Conservation (phyloP, 2,888 invertebrate species). For the Pollenia griseotomentosa region DNA sequence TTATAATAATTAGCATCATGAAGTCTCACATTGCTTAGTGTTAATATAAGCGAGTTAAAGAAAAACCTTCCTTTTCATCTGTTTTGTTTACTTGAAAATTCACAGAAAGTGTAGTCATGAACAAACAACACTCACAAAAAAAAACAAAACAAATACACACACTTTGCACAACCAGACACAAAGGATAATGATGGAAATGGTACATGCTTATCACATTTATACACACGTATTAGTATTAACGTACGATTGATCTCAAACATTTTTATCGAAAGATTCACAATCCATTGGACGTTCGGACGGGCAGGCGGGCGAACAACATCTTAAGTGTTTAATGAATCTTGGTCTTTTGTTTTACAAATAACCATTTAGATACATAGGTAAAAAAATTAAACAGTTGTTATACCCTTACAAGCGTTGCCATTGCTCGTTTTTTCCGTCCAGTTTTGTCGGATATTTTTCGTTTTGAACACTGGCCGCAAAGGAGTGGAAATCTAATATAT, state of each 20-base stretch:
- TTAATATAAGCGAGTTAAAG: slow-evolving; percentile 43
- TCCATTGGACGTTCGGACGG: background rate
- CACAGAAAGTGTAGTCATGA: slow-evolving; percentile 59
- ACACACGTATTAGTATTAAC: too few species aligned
- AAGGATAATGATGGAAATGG: slow-evolving; percentile 36
- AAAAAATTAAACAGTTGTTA: slow-evolving; percentile 9
- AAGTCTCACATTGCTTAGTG: slow-evolving; percentile 50
- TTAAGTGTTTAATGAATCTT: slow-evolving; percentile 51
- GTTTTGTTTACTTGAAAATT: slow-evolving; percentile 68
- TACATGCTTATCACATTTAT: background rate
- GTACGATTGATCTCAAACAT: background rate
- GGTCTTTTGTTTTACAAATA: slow-evolving; percentile 40
- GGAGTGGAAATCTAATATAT: too few species aligned
- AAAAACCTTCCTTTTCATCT: slow-evolving; percentile 51
- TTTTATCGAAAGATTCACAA: background rate
- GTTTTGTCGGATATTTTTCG: too few species aligned
- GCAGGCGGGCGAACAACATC: slow-evolving; percentile 19
- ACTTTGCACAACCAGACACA: slow-evolving; percentile 22
- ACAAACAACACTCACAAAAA: slow-evolving; percentile 45
- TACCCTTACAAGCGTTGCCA: background rate
- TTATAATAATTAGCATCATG: slow-evolving; percentile 69
- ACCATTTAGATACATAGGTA: slow-evolving; percentile 31
- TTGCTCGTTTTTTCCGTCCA: too few species aligned
- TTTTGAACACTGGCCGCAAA: too few species aligned
- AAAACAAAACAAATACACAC: slow-evolving; percentile 30